Evolutionary conservation across 2,888 invertebrate genomes (phyloP), one percentile per base, ranked within the genome.

Genomic region (Heliconius cydno): DNA sequence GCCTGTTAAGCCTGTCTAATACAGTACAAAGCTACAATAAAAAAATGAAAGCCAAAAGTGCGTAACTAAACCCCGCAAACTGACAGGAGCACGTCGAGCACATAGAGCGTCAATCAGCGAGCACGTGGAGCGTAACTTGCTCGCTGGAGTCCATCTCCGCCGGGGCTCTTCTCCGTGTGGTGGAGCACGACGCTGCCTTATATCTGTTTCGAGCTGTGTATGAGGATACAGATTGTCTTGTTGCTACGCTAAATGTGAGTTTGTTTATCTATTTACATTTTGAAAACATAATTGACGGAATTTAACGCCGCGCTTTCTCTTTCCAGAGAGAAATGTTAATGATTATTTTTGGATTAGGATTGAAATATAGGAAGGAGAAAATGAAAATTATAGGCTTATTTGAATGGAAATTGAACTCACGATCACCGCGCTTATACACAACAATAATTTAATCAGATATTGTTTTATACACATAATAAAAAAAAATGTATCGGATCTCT

Each of bases 181-280:
- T 90, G 3, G 86, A 89, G 75, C 82, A 82, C 52, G 80, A 72
- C 15, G 77, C 78, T 0, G 38, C 46, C 0, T 79, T 93, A 0
- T 91, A 87, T 81, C 85, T 88, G 19, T 83, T 93, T 30, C 88
- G 89, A 73, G 89, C 86, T 3, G 86, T 86, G 79, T 88, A 87
- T 71, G 83, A 85, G n/a, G 25, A 70, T 25, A 88, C 89, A 0
- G 88, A 89, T 75, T 84, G 80, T 46, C 80, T 91, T 28, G 84
- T 84, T 82, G 88, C 88, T 0, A 80, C 87, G 0, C 72, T 93
- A 0, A 83, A 88, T 78, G 92, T 92, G 7, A 87, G 89, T 81
- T 15, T 15, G 46, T 22, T 46, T 25, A n/a, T n/a, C n/a, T 46
- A 6, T 25, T 25, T 13, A 41, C 13, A 30, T 28, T 38, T 30